Conservation (phyloP, 2,797 vertebrate species). For the Labroides dimidiatus region DNA sequence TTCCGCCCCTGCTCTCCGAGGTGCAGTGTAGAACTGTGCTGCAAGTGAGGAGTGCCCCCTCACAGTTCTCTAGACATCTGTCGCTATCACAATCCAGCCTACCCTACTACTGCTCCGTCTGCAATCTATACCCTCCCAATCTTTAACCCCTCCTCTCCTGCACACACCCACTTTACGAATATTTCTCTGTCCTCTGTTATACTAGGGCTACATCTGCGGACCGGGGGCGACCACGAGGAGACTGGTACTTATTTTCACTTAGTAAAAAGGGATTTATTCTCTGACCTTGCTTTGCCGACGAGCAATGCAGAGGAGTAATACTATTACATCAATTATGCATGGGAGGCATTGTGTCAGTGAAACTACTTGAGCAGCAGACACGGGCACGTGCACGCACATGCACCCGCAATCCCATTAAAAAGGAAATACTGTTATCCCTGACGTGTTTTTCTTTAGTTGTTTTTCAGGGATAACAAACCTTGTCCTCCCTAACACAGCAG, state of each 20-base stretch:
- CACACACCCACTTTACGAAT: slow-evolving; percentile 52
- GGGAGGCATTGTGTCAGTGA: slow-evolving; percentile 35
- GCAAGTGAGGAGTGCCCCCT: slow-evolving; percentile 74
- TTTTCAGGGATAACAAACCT: background rate
- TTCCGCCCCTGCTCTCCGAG: slow-evolving; percentile 78
- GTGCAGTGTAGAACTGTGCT: slow-evolving; percentile 72
- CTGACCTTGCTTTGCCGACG: background rate
- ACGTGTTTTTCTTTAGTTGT: background rate
- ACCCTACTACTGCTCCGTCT: slow-evolving; percentile 65
- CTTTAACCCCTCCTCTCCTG: slow-evolving; percentile 71
- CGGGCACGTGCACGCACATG: background rate
- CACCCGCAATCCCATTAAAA: background rate
- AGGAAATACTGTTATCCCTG: slow-evolving; percentile 1
- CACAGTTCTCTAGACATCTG: slow-evolving; percentile 83
- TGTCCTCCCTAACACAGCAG: background rate
- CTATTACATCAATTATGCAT: slow-evolving; percentile 55
- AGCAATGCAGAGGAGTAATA: slow-evolving; percentile 14
- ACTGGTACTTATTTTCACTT: slow-evolving; percentile 19
- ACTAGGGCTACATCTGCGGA: slow-evolving; percentile 18
- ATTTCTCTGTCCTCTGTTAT: slow-evolving; percentile 36
- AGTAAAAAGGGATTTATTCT: background rate
- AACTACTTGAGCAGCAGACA: slow-evolving; percentile 20
- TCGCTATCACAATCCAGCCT: slow-evolving; percentile 82
- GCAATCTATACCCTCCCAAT: slow-evolving; percentile 74
- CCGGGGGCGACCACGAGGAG: background rate